phyloP scores from a whole-genome alignment of 2,113 vertebrate species.

The Ceyx cyanopectus region DNA sequence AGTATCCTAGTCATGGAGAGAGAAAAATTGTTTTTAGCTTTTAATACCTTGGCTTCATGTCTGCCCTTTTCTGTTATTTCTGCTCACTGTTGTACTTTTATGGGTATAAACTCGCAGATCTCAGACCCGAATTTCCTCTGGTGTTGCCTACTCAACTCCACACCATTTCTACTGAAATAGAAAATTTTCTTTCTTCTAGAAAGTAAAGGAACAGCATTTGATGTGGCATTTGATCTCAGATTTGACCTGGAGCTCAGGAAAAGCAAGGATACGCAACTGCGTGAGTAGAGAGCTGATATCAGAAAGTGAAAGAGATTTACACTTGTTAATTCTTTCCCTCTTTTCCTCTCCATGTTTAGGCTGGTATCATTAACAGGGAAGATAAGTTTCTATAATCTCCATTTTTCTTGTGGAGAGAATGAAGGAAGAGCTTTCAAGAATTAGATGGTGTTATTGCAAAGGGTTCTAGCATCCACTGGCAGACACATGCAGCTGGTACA shows the following conservation, averaged over 20 bases:
- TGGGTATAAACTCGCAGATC: neutral
- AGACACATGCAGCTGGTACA: neutral
- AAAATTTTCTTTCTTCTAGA: neutral
- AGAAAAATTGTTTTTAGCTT: conserved; percentile 15
- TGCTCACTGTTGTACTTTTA: neutral
- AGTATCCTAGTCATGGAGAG: neutral
- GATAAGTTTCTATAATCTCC: neutral
- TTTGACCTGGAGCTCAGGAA: neutral
- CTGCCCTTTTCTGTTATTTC: neutral
- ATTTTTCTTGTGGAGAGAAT: neutral
- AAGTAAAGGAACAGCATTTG: neutral
- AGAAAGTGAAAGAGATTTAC: neutral
- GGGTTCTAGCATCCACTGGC: neutral
- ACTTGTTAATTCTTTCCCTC: neutral
- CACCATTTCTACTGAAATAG: neutral
- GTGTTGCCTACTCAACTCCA: neutral
- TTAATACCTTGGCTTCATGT: neutral
- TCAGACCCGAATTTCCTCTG: neutral
- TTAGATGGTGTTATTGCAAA: neutral
- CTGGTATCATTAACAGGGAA: neutral
- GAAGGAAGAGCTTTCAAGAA: neutral
- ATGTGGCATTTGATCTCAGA: neutral
- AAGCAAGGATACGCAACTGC: neutral
- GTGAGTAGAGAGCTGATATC: neutral
- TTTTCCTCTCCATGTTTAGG: neutral